Percentiles rank a stretch among this genome's conserved stretches.
phyloP scores from a whole-genome alignment of 2,113 vertebrate genomes.

The Rallus limicola region DNA sequence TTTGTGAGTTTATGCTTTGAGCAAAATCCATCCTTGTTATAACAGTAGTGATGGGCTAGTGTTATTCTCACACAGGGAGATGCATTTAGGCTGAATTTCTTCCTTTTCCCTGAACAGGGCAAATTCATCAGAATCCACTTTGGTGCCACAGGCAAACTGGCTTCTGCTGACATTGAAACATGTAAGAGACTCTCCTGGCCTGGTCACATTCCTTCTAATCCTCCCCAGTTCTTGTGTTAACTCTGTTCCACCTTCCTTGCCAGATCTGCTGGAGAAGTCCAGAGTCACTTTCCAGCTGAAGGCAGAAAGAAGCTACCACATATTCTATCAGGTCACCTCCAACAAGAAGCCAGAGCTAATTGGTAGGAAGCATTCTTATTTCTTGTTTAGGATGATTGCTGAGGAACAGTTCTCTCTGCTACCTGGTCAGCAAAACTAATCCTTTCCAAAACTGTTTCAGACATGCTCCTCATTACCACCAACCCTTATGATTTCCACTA shows the following conservation, averaged over 20 bases:
- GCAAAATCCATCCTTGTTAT: neutral
- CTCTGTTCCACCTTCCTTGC: neutral
- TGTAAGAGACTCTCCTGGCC: constrained; percentile 75
- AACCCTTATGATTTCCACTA: constrained; percentile 82
- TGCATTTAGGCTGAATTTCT: neutral
- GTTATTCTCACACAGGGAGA: neutral
- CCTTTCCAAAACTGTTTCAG: constrained; percentile 31
- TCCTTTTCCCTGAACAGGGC: constrained; percentile 73
- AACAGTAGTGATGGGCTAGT: neutral
- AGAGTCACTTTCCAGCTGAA: constrained; percentile 87
- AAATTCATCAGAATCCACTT: constrained; percentile 96
- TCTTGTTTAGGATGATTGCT: neutral
- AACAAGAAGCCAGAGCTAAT: constrained; percentile 88
- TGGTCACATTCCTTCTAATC: neutral
- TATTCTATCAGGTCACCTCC: constrained; percentile 88
- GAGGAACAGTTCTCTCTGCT: too few species aligned
- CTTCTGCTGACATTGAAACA: constrained; percentile 96
- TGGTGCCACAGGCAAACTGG: constrained; percentile 88
- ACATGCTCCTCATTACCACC: constrained; percentile 83
- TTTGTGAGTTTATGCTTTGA: constrained; percentile 61
- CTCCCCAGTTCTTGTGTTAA: neutral
- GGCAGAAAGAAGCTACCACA: constrained; percentile 88
- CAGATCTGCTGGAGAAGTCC: constrained; percentile 84
- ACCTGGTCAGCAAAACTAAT: too few species aligned
- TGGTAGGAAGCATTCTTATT: constrained; percentile 66